These are phyloP conservation scores for Cheilosia urbana DNA, from an alignment of 2,888 invertebrate genomes.

Conservation along the genomic window DNA sequence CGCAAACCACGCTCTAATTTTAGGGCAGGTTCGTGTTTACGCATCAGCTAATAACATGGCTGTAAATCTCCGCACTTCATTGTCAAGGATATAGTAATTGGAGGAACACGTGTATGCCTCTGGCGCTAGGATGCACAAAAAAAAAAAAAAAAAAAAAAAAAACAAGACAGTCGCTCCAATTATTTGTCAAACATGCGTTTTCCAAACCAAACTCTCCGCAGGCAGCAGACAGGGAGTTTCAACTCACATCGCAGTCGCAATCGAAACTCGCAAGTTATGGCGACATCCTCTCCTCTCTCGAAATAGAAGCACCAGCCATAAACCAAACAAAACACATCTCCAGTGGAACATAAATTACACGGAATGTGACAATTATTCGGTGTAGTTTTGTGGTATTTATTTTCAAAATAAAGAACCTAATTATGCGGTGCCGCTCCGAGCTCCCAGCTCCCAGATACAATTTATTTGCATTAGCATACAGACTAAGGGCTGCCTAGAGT, in stretches of 20 bases:
- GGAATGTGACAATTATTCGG: slow-evolving; percentile 71
- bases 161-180: slow-evolving; percentile 61
- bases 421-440: slow-evolving; percentile 49
- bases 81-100: slow-evolving; percentile 73
- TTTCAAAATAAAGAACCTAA: slow-evolving; percentile 70
- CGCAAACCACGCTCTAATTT: slow-evolving; percentile 56
- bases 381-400: slow-evolving; percentile 68
- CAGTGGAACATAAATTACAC: slow-evolving; percentile 69
- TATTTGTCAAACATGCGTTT: slow-evolving; percentile 71
- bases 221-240: neutral
- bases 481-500: neutral
- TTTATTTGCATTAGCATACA: slow-evolving; percentile 61
- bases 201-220: slow-evolving; percentile 8
- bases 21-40: slow-evolving; percentile 73
- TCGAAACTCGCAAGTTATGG: slow-evolving; percentile 11
- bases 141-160: slow-evolving; percentile 8
- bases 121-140: slow-evolving; percentile 24
- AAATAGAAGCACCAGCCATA: slow-evolving; percentile 64
- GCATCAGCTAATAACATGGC: slow-evolving; percentile 71
- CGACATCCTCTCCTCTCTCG: slow-evolving; percentile 58
- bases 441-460: slow-evolving; percentile 37
- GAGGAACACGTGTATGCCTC: slow-evolving; percentile 58
- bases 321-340: slow-evolving; percentile 60
- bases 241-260: slow-evolving; percentile 16
- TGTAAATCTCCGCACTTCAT: slow-evolving; percentile 72